Evolutionary conservation across 2,888 invertebrate genomes (phyloP), one percentile per base, ranked within the genome.

Genomic region (Stegophylla sp.): DNA sequence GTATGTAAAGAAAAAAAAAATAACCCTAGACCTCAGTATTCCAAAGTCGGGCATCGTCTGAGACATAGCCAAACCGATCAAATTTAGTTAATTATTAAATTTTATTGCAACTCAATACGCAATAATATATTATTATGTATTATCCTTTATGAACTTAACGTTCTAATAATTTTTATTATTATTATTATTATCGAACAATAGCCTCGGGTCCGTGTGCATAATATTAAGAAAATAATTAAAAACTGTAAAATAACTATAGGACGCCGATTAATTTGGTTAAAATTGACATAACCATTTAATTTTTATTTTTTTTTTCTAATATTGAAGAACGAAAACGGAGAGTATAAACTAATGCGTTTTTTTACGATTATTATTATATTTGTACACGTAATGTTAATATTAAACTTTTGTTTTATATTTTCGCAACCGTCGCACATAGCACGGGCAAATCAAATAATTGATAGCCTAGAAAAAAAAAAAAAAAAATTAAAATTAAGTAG

Each of bases 271-370:
- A n/a, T 51, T 9, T 51, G 4, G 1, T n/a, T n/a, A n/a, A n/a
- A n/a, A n/a, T n/a, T n/a, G n/a, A n/a, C n/a, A n/a, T n/a, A n/a
- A n/a, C n/a, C n/a, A 51, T n/a, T n/a, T 7, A n/a, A 51, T 34
- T 34, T 34, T 34, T 5, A 34, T 5, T 34, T 51, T 51, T 51
- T 51, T 9, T 51, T n/a, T 20, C n/a, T n/a, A 51, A 51, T 20
- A 51, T 51, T n/a, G n/a, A 20, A 9, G 12, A 15, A 45, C 45
- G 10, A 45, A 45, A 45, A 10, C 45, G 45, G 12, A 28, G 51
- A 69, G 48, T 69, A n/a, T 67, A 28, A 67, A 67, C 45, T 67
- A 48, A 17, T 67, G 67, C n/a, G n/a, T n/a, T n/a, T 67, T 67
- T 67, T 67, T 45, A 67, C n/a, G n/a, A n/a, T n/a, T 48, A 20